Conservation (phyloP, 2,113 vertebrate species). For the Bubo scandiacus region DNA sequence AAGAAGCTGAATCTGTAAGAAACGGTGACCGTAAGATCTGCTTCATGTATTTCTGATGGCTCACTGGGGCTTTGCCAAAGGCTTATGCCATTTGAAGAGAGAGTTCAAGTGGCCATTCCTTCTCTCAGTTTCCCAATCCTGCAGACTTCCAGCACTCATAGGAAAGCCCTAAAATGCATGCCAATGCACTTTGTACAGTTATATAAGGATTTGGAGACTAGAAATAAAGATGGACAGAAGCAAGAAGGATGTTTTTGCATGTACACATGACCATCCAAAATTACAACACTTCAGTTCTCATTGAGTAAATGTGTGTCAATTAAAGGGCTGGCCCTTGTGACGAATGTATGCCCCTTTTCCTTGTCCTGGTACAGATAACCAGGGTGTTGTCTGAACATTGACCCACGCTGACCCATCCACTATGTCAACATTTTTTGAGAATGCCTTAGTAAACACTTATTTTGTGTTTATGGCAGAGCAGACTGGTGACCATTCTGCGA, state of each 20-base stretch:
- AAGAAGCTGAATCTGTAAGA: background rate
- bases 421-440: background rate
- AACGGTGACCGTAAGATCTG: background rate
- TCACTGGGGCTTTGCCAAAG: background rate
- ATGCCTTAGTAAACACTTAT: background rate
- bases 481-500: background rate
- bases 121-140: background rate
- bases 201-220: background rate
- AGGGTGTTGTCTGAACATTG: background rate
- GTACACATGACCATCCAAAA: background rate
- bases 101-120: background rate
- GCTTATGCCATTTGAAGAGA: background rate
- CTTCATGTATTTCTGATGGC: background rate
- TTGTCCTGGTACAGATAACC: background rate
- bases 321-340: background rate
- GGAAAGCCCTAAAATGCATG: background rate
- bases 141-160: background rate
- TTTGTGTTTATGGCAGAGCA: background rate
- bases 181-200: background rate
- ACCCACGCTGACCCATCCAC: background rate
- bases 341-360: background rate
- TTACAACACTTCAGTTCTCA: background rate
- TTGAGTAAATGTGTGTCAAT: background rate
- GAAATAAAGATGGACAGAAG: background rate
- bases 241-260: background rate